Percentiles rank a stretch among this genome's conserved stretches.
These are phyloP conservation scores for Cyanocitta stelleri DNA, from an alignment of 2,113 vertebrate species.

Conservation along the genomic window DNA sequence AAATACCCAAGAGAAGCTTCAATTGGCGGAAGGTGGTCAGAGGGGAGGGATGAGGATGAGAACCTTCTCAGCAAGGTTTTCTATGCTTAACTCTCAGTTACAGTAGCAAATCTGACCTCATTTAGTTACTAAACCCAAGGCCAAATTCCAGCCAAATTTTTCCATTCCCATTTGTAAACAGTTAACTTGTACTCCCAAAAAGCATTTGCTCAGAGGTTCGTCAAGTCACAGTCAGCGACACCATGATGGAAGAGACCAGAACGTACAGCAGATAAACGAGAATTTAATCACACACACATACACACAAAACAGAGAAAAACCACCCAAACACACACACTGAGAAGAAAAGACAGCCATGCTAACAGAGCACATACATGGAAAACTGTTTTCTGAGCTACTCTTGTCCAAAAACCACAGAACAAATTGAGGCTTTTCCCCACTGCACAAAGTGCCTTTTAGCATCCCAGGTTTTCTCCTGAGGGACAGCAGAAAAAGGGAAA, in stretches of 20 bases:
- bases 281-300: background rate
- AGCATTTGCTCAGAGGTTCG: background rate
- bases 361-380: background rate
- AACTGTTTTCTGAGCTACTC: constrained; percentile 13
- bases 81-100: background rate
- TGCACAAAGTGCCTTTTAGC: constrained; percentile 70
- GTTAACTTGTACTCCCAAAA: background rate
- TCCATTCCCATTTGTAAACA: background rate
- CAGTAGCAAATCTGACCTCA: background rate
- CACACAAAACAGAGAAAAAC: background rate
- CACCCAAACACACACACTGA: background rate
- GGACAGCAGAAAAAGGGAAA: constrained; percentile 41
- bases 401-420: constrained; percentile 61
- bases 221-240: background rate
- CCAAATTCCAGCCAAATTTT: background rate
- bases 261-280: background rate
- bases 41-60: background rate
- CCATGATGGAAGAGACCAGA: background rate
- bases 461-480: constrained; percentile 51
- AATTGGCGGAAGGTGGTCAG: background rate
- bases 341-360: background rate
- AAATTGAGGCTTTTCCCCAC: constrained; percentile 35
- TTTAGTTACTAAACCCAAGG: background rate
- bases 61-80: background rate
- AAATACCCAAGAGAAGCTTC: background rate